phyloP scores from a whole-genome alignment of 2,797 vertebrate genomes.

The Gymnoscopelus braueri region DNA sequence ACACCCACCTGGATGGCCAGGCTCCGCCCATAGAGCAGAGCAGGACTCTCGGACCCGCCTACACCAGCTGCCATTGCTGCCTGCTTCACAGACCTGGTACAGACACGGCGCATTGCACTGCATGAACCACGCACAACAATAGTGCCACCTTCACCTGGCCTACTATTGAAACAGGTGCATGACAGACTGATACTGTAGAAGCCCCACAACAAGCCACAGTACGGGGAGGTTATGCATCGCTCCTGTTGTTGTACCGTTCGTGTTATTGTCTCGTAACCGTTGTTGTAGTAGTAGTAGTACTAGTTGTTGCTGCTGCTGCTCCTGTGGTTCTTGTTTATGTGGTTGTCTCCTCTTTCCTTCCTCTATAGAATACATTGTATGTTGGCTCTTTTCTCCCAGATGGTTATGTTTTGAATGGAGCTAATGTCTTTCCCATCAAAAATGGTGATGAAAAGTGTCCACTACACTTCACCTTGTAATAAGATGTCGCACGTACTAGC shows the following conservation, averaged over 20 bases:
- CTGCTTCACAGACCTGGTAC: constrained; percentile 81
- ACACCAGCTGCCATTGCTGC: constrained; percentile 83
- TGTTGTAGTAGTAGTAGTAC: constrained; percentile 70
- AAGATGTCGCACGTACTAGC: constrained; percentile 67
- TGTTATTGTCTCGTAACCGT: constrained; percentile 40
- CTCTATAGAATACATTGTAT: constrained; percentile 69
- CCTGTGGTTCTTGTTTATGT: constrained; percentile 77
- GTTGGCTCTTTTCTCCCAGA: constrained; percentile 71
- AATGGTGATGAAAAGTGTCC: constrained; percentile 69
- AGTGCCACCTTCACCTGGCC: constrained; percentile 80
- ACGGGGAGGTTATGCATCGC: constrained; percentile 92
- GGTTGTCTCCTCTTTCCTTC: constrained; percentile 84
- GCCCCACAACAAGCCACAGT: constrained; percentile 97
- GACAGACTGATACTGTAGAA: constrained; percentile 88
- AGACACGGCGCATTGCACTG: constrained; percentile 85
- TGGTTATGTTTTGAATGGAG: constrained; percentile 75
- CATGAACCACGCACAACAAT: constrained; percentile 89
- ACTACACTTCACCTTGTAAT: constrained; percentile 60
- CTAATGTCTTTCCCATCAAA: constrained; percentile 74
- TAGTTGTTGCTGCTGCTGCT: constrained; percentile 61
- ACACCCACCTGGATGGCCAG: constrained; percentile 67
- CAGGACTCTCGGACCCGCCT: constrained; percentile 76
- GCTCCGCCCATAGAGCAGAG: constrained; percentile 74
- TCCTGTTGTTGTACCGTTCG: constrained; percentile 79
- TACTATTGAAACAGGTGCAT: constrained; percentile 91